Evolutionary conservation across 2,888 invertebrate species (phyloP), one percentile per base, ranked within the genome.

Genomic region (Gandaritis pyraliata): DNA sequence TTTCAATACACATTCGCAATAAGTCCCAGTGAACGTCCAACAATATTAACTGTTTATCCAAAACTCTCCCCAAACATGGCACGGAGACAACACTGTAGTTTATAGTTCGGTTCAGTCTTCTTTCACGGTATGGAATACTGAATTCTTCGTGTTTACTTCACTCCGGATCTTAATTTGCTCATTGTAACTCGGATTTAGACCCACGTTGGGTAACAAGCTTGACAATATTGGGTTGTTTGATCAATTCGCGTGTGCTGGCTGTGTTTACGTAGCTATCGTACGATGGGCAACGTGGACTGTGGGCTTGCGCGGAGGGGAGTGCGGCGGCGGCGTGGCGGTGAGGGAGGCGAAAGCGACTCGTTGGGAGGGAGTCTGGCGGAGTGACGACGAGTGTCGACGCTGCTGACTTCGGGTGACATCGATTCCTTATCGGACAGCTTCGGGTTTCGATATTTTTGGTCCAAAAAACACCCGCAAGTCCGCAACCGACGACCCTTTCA

Each of bases 1-100:
- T 88, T 89, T 92, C 92, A 87, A 92, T 90, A 91, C 92, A 92
- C 92, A 92, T 92, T 91, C 91, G 92, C 87, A 83, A 88, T 77
- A 88, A 86, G 86, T 90, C 90, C 86, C 80, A 85, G 73, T 62
- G 75, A 82, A 88, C 89, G 82, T 80, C 72, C 69, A 78, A 77
- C 69, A 78, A 77, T 80, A 75, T 81, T 77, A 90, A 90, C 75
- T 85, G 85, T 72, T 88, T 78, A 90, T 82, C 77, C 81, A 85
- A 87, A 84, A 85, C 78, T 81, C 83, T 82, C 78, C 86, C 87
- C 85, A 84, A 90, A 83, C 90, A 90, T 90, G 84, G 77, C 88
- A 88, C 88, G 72, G 87, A 85, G 79, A 80, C 81, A 74, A 78
- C 74, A 80, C 86, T 86, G 48, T 48, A 33, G 33, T 10, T 33